These are phyloP conservation scores for Agonopterix subpropinquella DNA, from an alignment of 2,888 invertebrate genomes.

Conservation along the genomic window DNA sequence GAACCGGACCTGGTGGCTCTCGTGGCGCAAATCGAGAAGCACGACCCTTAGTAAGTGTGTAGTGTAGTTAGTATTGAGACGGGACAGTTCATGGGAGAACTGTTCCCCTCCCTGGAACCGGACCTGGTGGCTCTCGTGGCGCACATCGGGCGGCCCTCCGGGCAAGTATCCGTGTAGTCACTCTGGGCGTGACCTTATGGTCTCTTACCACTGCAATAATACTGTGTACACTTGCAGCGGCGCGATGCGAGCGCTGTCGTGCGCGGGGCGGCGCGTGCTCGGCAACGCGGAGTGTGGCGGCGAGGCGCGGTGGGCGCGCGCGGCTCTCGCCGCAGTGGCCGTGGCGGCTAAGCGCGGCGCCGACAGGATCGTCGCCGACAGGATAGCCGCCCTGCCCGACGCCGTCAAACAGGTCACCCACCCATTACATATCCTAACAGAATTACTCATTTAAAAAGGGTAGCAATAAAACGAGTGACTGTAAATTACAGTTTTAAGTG, in stretches of 20 bases:
- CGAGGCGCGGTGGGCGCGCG: conserved; percentile 50
- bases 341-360: conserved; percentile 67
- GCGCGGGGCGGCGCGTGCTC: conserved; percentile 94
- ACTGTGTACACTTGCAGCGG: conserved; percentile 76
- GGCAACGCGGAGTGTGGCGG: conserved; percentile 88
- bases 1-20: conserved; percentile 92
- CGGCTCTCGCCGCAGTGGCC: conserved; percentile 48
- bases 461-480: too few relatives aligned
- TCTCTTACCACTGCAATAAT: too few relatives aligned
- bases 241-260: conserved; percentile 94
- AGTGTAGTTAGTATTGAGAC: conserved; percentile 80
- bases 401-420: conserved; percentile 31
- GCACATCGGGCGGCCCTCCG: conserved; percentile 90
- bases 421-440: too few relatives aligned
- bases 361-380: conserved; percentile 92
- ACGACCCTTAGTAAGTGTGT: conserved; percentile 88
- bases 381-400: conserved; percentile 87
- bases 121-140: conserved; percentile 91
- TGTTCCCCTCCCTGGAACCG: conserved; percentile 91
- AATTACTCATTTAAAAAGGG: too few relatives aligned
- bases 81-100: conserved; percentile 88
- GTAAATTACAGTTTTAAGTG: too few relatives aligned
- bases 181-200: too few relatives aligned
- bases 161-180: too few relatives aligned
- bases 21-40: conserved; percentile 89